Percentiles rank a stretch among this genome's conserved stretches.
These are phyloP conservation scores for Cathartes aura DNA, from an alignment of 2,113 vertebrate species.

Conservation along the genomic window DNA sequence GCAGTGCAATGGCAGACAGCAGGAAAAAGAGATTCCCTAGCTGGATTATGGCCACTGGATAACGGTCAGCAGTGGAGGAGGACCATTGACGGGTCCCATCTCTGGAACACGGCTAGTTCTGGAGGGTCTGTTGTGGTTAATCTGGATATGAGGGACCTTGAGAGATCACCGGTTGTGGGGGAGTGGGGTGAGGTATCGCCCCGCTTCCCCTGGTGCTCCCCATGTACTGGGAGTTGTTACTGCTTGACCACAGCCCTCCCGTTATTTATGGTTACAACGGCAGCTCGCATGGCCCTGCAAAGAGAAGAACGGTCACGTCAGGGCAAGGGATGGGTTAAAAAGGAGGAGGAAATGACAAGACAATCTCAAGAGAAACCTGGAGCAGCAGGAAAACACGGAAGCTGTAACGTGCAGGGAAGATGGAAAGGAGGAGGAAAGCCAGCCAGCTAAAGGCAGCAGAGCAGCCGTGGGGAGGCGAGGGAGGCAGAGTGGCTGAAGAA, in stretches of 20 bases:
- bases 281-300: background rate
- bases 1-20: background rate
- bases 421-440: background rate
- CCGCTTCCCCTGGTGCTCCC: background rate
- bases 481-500: background rate
- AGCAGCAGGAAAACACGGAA: background rate
- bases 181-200: rapidly evolving
- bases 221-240: background rate
- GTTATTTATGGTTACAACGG: background rate
- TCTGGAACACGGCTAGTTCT: background rate
- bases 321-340: background rate
- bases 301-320: rapidly evolving
- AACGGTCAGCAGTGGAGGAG: background rate
- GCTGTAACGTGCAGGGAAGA: background rate
- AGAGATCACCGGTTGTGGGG: rapidly evolving
- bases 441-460: background rate
- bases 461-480: background rate
- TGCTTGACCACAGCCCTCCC: background rate
- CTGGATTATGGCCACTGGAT: background rate
- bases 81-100: background rate
- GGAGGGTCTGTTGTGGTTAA: background rate
- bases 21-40: background rate
- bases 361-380: background rate
- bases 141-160: background rate
- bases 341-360: background rate